Conservation (phyloP, 1,140 invertebrate genomes). For the Hyles vespertilio region DNA sequence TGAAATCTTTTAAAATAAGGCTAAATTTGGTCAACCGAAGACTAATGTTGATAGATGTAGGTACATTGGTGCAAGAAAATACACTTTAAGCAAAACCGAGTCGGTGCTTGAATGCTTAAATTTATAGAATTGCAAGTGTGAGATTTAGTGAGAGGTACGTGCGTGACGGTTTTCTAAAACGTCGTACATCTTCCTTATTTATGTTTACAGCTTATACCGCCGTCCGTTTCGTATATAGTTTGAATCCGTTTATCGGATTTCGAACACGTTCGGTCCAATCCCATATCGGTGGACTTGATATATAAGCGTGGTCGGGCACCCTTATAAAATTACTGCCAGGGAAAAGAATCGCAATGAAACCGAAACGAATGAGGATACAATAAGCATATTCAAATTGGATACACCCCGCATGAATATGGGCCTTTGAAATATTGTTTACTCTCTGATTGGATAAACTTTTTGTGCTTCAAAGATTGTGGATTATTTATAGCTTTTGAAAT, state of each 20-base stretch:
- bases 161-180: conserved; percentile 69
- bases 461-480: no score
- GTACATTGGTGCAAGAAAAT: no score
- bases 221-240: conserved; percentile 59
- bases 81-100: neutral
- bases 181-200: conserved; percentile 71
- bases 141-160: conserved; percentile 55
- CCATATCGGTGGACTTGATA: conserved; percentile 58
- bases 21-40: no score
- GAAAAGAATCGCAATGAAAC: conserved; percentile 38
- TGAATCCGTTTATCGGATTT: conserved; percentile 71
- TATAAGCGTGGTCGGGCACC: conserved; percentile 40
- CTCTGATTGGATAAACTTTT: no score
- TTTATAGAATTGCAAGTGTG: conserved; percentile 58
- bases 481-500: no score
- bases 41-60: no score
- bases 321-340: conserved; percentile 46
- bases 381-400: conserved; percentile 33
- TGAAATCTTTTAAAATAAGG: no score
- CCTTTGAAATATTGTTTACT: no score
- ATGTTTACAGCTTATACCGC: conserved; percentile 68
- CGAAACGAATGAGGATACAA: conserved; percentile 34
- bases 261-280: conserved; percentile 59
- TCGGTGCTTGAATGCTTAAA: conserved; percentile 43
- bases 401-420: no score